Evolutionary conservation across 2,888 invertebrate genomes (phyloP).

Genomic region (Melieria omissa): DNA sequence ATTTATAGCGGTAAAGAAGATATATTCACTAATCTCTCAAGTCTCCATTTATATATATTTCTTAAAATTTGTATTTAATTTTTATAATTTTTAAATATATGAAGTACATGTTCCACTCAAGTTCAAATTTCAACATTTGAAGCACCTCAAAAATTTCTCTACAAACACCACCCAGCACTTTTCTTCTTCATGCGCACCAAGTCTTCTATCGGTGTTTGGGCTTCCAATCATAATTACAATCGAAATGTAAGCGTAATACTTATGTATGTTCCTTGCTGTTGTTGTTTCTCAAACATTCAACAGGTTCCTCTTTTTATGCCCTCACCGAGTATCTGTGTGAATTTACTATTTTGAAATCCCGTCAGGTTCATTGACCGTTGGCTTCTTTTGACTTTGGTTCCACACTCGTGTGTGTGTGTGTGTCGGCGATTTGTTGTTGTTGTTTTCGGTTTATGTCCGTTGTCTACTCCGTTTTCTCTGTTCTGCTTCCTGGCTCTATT

Average conservation of each 20-base stretch:
- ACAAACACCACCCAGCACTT: too few species aligned
- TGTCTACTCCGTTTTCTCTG: constrained; percentile 20
- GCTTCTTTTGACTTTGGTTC: constrained; percentile 16
- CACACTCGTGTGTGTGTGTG: neutral
- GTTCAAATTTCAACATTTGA: too few species aligned
- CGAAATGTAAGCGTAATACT: neutral
- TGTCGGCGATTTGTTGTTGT: constrained; percentile 1
- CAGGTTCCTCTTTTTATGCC: constrained; percentile 12
- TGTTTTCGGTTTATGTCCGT: constrained; percentile 1
- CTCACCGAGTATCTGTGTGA: constrained; percentile 8
- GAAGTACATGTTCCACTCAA: too few species aligned
- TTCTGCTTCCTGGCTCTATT: constrained; percentile 6
- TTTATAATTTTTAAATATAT: too few species aligned
- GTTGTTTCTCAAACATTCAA: constrained; percentile 5
- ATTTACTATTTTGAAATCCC: constrained; percentile 29
- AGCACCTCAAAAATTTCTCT: too few species aligned
- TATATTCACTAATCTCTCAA: too few species aligned
- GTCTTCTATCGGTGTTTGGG: too few species aligned
- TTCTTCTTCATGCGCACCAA: too few species aligned
- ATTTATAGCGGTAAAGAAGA: too few species aligned
- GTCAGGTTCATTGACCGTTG: constrained; percentile 32
- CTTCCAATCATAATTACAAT: constrained; percentile 6
- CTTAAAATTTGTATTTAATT: too few species aligned
- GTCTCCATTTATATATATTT: too few species aligned
- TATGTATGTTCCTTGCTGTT: neutral